phyloP scores from a whole-genome alignment of 2,797 vertebrate genomes.

The Sebastes wilsoni region DNA sequence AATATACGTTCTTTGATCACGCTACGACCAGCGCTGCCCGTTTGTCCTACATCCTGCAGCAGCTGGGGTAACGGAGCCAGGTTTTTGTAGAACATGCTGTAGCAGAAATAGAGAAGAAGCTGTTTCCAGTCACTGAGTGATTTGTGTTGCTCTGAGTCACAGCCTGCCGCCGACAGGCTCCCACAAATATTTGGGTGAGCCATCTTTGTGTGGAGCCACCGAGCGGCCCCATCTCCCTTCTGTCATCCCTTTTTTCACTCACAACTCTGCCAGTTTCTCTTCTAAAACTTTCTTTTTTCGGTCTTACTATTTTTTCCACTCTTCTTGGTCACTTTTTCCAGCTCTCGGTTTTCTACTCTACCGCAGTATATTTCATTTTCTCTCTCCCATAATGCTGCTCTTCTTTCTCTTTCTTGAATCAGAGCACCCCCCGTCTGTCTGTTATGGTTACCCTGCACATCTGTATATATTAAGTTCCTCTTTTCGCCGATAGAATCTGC shows the following conservation, averaged over 20 bases:
- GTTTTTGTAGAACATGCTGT: conserved; percentile 17
- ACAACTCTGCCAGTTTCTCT: conserved; percentile 11
- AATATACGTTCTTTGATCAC: too few relatives aligned
- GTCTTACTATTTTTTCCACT: conserved; percentile 4
- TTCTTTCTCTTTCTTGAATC: conserved; percentile 11
- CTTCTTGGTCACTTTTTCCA: conserved; percentile 29
- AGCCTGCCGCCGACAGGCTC: conserved; percentile 46
- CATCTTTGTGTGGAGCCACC: conserved; percentile 34
- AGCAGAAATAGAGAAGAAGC: conserved; percentile 31
- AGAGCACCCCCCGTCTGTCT: conserved; percentile 13
- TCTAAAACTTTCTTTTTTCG: conserved; percentile 1
- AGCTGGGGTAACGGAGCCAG: background rate
- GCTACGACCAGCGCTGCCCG: background rate
- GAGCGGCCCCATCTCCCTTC: background rate
- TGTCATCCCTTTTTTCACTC: conserved; percentile 1
- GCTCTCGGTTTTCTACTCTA: background rate
- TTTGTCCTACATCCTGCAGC: conserved; percentile 23
- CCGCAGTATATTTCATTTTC: background rate
- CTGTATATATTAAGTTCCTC: conserved; percentile 46
- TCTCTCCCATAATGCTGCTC: background rate
- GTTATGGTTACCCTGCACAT: conserved; percentile 34
- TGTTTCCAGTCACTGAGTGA: conserved; percentile 53
- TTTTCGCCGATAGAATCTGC: background rate
- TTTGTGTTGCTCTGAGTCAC: conserved; percentile 64
- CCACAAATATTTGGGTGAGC: conserved; percentile 76